phyloP scores from a whole-genome alignment of 2,888 invertebrate species.

The Cerceris ruficornis region DNA sequence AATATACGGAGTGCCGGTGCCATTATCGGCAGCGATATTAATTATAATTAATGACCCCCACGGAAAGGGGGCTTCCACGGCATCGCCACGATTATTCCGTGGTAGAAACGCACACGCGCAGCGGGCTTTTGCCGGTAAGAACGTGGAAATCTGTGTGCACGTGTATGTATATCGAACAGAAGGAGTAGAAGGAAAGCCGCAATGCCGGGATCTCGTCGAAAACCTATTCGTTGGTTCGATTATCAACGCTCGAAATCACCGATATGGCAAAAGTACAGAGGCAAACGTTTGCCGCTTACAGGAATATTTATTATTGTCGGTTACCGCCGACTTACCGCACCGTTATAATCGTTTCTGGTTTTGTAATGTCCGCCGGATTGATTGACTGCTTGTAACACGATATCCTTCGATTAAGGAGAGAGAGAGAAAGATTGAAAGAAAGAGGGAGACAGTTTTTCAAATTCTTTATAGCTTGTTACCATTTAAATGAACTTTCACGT shows the following conservation, averaged over 20 bases:
- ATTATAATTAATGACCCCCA: conserved; percentile 66
- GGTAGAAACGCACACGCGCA: conserved; percentile 5
- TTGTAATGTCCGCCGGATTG: conserved; percentile 44
- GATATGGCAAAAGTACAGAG: conserved; percentile 26
- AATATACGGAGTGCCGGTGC: conserved; percentile 49
- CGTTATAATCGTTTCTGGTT: conserved; percentile 52
- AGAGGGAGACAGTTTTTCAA: not conserved
- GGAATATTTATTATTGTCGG: conserved; percentile 57
- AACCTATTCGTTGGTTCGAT: conserved; percentile 39
- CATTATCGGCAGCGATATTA: conserved; percentile 65
- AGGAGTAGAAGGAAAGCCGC: conserved; percentile 2
- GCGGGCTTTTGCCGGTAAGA: not conserved
- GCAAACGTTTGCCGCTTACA: conserved; percentile 16
- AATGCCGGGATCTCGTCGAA: conserved; percentile 33
- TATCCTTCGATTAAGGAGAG: not conserved
- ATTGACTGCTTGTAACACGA: conserved; percentile 50
- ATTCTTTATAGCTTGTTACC: not conserved
- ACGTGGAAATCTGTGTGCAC: not conserved
- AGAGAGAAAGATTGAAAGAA: conserved; percentile 14
- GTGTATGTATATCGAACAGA: not conserved
- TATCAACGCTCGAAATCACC: conserved; percentile 47
- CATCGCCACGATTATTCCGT: conserved; percentile 43
- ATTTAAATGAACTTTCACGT: conserved; percentile 6
- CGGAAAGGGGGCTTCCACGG: conserved; percentile 33
- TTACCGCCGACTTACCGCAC: conserved; percentile 35